These are phyloP conservation scores for Patella depressa DNA, from an alignment of 2,888 invertebrate genomes.

Conservation along the genomic window DNA sequence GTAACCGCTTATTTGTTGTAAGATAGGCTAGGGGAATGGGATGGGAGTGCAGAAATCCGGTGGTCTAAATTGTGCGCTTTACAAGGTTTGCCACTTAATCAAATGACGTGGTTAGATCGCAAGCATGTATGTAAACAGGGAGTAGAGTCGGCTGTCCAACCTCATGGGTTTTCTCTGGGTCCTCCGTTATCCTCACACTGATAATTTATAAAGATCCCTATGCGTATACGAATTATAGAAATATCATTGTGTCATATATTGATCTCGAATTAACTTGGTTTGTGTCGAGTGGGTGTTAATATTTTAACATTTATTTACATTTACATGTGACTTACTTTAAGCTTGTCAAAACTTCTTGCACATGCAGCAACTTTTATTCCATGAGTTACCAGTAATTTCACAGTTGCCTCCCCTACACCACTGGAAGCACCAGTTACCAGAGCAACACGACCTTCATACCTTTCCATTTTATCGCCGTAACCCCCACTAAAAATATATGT, in stretches of 20 bases:
- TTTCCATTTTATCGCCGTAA: constrained; percentile 39
- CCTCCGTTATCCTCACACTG: too few relatives aligned
- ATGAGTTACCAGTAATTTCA: constrained; percentile 33
- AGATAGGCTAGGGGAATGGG: too few relatives aligned
- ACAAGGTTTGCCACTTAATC: too few relatives aligned
- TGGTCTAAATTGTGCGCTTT: too few relatives aligned
- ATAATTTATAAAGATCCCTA: background rate
- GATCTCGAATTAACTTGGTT: too few relatives aligned
- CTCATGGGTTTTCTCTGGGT: too few relatives aligned
- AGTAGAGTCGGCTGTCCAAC: too few relatives aligned
- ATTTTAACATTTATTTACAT: background rate
- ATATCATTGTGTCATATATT: background rate
- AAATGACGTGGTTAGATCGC: too few relatives aligned
- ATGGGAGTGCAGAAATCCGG: too few relatives aligned
- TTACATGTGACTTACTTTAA: constrained; percentile 55
- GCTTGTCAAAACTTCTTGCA: constrained; percentile 73
- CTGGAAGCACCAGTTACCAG: constrained; percentile 53
- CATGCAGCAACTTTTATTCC: constrained; percentile 75
- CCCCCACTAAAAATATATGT: too few relatives aligned
- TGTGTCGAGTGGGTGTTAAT: background rate
- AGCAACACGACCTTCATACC: constrained; percentile 57
- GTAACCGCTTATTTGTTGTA: too few relatives aligned
- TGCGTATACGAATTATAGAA: background rate
- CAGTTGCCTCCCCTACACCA: constrained; percentile 46
- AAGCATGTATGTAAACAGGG: too few relatives aligned